Percentiles rank a stretch among this genome's conserved stretches.
These are phyloP conservation scores for Congeria kusceri DNA, from an alignment of 2,888 invertebrate species.

Conservation along the genomic window DNA sequence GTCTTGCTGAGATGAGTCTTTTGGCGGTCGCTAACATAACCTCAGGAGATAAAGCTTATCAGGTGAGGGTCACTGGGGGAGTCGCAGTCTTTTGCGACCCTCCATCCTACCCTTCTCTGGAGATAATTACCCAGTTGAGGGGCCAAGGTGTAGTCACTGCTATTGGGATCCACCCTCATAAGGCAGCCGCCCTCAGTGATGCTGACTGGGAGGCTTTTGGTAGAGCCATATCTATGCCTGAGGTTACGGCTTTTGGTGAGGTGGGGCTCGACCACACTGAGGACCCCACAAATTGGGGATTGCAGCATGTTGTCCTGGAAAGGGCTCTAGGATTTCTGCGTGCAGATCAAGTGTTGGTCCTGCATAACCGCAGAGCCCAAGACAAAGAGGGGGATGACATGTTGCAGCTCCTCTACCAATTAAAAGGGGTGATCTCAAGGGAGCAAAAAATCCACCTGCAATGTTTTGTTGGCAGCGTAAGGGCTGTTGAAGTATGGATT, in stretches of 20 bases:
- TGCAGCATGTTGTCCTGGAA: background rate
- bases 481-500: conserved; percentile 4
- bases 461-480: conserved; percentile 6
- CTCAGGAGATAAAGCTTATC: background rate
- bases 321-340: background rate
- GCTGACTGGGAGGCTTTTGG: background rate
- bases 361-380: conserved; percentile 5
- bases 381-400: background rate
- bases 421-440: background rate
- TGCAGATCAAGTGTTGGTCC: conserved; percentile 12
- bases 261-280: background rate
- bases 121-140: background rate
- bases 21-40: background rate
- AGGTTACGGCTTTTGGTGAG: background rate
- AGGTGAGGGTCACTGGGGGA: conserved; percentile 15
- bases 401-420: background rate
- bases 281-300: background rate
- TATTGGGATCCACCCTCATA: background rate
- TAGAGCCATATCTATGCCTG: background rate
- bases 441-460: conserved; percentile 29
- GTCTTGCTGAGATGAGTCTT: background rate
- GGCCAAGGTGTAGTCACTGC: conserved; percentile 9
- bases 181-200: background rate
- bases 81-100: conserved; percentile 23
- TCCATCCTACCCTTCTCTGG: background rate